Conservation (phyloP, 2,797 vertebrate genomes). For the Novumbra hubbsi region DNA sequence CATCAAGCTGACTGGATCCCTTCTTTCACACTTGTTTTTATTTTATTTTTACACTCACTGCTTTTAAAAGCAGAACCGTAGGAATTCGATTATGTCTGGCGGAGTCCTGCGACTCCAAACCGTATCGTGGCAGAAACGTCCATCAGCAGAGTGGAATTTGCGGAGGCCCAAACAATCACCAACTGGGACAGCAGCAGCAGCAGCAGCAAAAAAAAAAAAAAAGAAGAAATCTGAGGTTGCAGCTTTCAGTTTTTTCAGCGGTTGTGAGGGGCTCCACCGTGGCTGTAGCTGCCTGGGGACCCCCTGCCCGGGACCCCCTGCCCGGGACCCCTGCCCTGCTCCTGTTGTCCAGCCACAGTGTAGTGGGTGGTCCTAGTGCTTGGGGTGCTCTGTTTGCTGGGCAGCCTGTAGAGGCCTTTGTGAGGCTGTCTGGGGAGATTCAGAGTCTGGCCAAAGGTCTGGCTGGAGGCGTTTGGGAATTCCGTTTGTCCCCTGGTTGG, state of each 20-base stretch:
- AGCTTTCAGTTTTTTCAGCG: conserved; percentile 1
- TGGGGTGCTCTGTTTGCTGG: conserved; percentile 50
- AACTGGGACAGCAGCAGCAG: background rate
- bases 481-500: conserved; percentile 65
- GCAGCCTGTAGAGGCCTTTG: conserved; percentile 62
- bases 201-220: conserved; percentile 6
- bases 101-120: background rate
- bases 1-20: conserved; percentile 38
- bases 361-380: conserved; percentile 65
- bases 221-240: conserved; percentile 16
- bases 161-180: background rate
- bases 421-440: conserved; percentile 57
- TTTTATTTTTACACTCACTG: conserved; percentile 11
- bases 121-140: background rate
- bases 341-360: conserved; percentile 23
- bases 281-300: conserved; percentile 45
- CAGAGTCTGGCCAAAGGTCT: conserved; percentile 50
- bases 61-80: conserved; percentile 1
- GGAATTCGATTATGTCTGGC: conserved; percentile 17
- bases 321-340: conserved; percentile 26
- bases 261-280: conserved; percentile 33
- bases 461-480: conserved; percentile 58
- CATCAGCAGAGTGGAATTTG: background rate
- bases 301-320: too few relatives aligned
- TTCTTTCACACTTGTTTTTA: conserved; percentile 40